These are phyloP conservation scores for Campaea margaritaria DNA, from an alignment of 2,888 invertebrate genomes.

Conservation along the genomic window DNA sequence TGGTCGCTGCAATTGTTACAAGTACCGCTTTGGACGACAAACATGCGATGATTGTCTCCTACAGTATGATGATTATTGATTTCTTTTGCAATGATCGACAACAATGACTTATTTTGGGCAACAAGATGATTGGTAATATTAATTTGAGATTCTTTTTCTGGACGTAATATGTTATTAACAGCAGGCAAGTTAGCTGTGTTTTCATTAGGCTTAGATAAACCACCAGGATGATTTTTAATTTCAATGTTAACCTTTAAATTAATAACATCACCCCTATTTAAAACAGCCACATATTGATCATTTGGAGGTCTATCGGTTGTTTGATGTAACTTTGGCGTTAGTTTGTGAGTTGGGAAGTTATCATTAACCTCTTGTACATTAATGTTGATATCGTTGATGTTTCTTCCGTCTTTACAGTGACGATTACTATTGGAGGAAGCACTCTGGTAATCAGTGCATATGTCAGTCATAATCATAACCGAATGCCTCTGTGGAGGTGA, in stretches of 20 bases:
- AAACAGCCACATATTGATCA: conserved; percentile 37
- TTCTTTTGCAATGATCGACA: conserved; percentile 40
- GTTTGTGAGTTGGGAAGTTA: neutral
- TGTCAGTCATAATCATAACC: neutral
- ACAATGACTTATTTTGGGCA: conserved; percentile 43
- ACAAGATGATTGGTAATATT: conserved; percentile 44
- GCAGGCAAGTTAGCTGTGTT: conserved; percentile 5
- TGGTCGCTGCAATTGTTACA: conserved; percentile 37
- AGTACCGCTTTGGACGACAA: conserved; percentile 51
- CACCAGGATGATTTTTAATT: conserved; percentile 47
- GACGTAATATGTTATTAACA: conserved; percentile 3
- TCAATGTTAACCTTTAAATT: conserved; percentile 65
- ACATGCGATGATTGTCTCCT: conserved; percentile 41
- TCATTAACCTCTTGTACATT: neutral
- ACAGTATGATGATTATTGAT: conserved; percentile 22
- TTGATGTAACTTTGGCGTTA: neutral
- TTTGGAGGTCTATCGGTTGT: conserved; percentile 1
- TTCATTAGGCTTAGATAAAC: conserved; percentile 8
- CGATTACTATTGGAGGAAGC: too few species aligned
- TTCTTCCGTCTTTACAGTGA: too few species aligned
- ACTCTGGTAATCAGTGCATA: too few species aligned
- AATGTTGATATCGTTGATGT: too few species aligned
- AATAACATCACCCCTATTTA: conserved; percentile 55
- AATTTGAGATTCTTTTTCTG: conserved; percentile 54
- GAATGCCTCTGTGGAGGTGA: neutral